Evolutionary conservation across 37 sponge, comb jelly and placozoan genomes (phyloP).

Genomic region (Aplysina aerophoba): DNA sequence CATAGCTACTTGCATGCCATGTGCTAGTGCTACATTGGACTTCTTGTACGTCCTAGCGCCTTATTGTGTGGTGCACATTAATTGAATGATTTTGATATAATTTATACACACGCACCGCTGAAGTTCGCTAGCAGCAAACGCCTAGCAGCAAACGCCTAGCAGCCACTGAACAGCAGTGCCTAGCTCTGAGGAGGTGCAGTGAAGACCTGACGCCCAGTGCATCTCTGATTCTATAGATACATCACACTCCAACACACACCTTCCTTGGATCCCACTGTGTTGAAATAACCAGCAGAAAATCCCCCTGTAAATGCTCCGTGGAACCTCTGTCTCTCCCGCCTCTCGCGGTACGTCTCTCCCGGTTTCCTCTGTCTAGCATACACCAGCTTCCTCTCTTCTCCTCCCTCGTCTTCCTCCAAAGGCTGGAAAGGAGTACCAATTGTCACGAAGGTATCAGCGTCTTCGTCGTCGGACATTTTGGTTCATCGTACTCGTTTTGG

Average conservation of each 20-base stretch:
- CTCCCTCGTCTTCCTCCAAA: conserved; percentile 71
- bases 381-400: conserved; percentile 30
- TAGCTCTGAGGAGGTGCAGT: no score
- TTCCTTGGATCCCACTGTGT: conserved; percentile 95
- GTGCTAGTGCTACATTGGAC: no score
- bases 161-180: no score
- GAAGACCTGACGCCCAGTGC: no score
- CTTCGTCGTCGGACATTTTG: conserved; percentile 38
- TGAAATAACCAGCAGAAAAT: conserved; percentile 97
- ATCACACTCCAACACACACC: conserved; percentile 37
- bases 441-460: conserved; percentile 70
- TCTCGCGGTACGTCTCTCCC: conserved; percentile 72
- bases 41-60: no score
- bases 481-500: background rate
- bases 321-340: conserved; percentile 86
- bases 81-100: no score
- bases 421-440: conserved; percentile 83
- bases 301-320: conserved; percentile 99
- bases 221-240: no score
- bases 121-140: no score
- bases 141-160: no score
- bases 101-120: no score
- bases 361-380: conserved; percentile 53
- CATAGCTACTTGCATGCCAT: no score
- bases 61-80: no score